Base-by-base conservation (phyloP, 1,140 invertebrate species). In the Saxidomus purpurata region DNA sequence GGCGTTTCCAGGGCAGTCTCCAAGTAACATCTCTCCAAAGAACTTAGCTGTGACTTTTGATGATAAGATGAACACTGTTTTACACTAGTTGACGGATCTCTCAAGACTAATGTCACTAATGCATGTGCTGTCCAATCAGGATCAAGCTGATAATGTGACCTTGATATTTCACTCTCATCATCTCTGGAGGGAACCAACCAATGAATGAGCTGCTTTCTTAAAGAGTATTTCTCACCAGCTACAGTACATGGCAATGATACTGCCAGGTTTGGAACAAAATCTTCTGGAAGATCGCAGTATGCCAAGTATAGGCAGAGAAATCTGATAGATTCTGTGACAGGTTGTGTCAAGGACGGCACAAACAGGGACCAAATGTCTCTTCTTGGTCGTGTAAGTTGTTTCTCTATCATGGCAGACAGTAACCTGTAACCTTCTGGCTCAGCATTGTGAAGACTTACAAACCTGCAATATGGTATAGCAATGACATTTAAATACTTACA, bases 181-280 rank as follows among this genome's bases (percentile, higher is more conserved):
- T 89, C 87, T 40, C 43, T 81, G 19, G 52, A 59, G 15, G 87
- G 87, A n/a, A 89, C 19, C 69, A 89, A 59, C 87, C 87, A 89
- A 74, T 89, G 40, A 69, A 89, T 76, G 6, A 89, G 87, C 55
- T 89, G 87, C 52, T 76, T 83, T 77, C 87, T 83, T 22, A 89
- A 55, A 43, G 79, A 80, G 43, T 43, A 84, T 40, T 55, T 59
- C 9, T 40, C 31, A 8, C 71, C 71, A 47, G 28, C 55, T 28
- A 28, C 22, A 22, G 63, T 4, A 34, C n/a, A 61, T 36, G 80
- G 38, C 13, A 76, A 34, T 0, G 80, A 11, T 0, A 74, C 67
- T 0, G 71, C 43, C 13, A 89, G 52, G 34, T 31, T 76, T 38
- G 87, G 79, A 9, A 83, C 67, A 74, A 40, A 77, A 19, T 89